Evolutionary conservation across 2,113 vertebrate species (phyloP), one percentile per base, ranked within the genome.

Genomic region (Speoplatyrhinus poulsoni): DNA sequence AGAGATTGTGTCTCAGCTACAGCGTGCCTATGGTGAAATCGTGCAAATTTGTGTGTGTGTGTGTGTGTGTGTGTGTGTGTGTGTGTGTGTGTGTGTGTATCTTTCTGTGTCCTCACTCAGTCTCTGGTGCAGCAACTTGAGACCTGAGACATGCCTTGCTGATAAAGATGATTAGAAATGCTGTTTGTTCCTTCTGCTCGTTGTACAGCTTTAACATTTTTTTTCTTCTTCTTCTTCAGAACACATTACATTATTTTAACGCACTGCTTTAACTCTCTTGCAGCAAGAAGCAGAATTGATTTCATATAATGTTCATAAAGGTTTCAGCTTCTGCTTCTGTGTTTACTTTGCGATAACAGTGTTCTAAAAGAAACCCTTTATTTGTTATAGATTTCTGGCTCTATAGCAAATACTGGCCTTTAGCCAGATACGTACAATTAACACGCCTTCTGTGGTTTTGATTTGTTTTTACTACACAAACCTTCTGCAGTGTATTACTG

Each of bases 91-190:
- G 46, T 0, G 16, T 74, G 71, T 12, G 36, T 67, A 54, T 48
- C 1, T 47, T n/a, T 47, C 10, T 48, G 53, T 48, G 65, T 16
- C 32, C 12, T 4, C 11, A 15, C 11, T 52, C n/a, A 26, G 52
- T 5, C 12, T 54, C 15, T 54, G 13, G 36, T 41, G 36, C 36
- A 41, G 36, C 36, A 6, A 82, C 72, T 77, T 77, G 70, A 68
- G 59, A 63, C 76, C 61, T 80, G 70, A 88, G 84, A 91, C 86
- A 83, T 85, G 72, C 59, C 70, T 36, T 71, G 76, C 73, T 81
- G 84, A 89, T 82, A 36, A 69, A 73, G 85, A 85, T 90, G 80
- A 90, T 89, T 82, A 82, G 84, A 81, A 82, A 15, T 71, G 63
- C 67, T 71, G 74, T 76, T 68, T 68, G 64, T 78, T 72, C 60